phyloP scores from a whole-genome alignment of 2,888 invertebrate species.

The Antheraea yamamai region DNA sequence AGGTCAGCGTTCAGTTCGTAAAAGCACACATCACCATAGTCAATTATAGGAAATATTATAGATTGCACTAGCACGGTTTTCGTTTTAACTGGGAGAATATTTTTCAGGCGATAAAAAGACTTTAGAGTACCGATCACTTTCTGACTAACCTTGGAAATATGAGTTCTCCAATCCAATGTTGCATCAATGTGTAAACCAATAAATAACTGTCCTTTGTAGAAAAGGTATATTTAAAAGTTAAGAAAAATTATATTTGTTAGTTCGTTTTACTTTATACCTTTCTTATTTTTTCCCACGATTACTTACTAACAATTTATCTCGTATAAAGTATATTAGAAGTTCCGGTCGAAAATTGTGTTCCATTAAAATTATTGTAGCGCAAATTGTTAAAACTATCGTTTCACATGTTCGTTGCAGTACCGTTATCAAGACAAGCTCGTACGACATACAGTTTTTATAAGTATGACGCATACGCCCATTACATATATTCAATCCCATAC shows the following conservation, averaged over 20 bases:
- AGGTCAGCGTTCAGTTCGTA: too few species aligned
- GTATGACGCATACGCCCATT: conserved; percentile 57
- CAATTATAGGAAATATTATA: too few species aligned
- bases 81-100: too few species aligned
- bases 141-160: too few species aligned
- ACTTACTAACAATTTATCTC: not conserved
- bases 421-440: conserved; percentile 57
- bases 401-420: conserved; percentile 52
- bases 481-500: conserved; percentile 10
- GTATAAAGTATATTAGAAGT: not conserved
- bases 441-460: conserved; percentile 52
- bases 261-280: too few species aligned
- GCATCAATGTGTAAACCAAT: too few species aligned
- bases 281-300: not conserved
- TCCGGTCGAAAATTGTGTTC: not conserved
- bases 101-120: too few species aligned
- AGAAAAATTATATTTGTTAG: not conserved
- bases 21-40: too few species aligned
- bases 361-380: not conserved
- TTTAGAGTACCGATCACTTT: too few species aligned
- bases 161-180: too few species aligned
- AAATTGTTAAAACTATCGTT: conserved; percentile 38
- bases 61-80: too few species aligned
- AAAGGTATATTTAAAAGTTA: not conserved
- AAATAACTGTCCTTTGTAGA: not conserved